These are phyloP conservation scores for Sepiola atlantica DNA, from an alignment of 2,888 invertebrate genomes.

Conservation along the genomic window DNA sequence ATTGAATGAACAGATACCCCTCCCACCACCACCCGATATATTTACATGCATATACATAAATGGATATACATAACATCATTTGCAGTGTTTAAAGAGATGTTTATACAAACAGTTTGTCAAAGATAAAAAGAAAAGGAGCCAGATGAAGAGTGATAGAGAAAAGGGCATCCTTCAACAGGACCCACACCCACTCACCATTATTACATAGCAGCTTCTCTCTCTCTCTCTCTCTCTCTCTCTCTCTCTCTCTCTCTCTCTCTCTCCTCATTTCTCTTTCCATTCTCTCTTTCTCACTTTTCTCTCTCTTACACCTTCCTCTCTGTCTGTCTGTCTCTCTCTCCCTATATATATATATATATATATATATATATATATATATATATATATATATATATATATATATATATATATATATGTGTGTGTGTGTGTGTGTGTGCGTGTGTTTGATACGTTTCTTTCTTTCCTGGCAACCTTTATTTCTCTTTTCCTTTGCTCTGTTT, in stretches of 20 bases:
- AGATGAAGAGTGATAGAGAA: not conserved
- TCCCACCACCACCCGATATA: not conserved
- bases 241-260: not conserved
- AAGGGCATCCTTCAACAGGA: not conserved
- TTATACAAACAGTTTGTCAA: not conserved
- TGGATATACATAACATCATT: not conserved
- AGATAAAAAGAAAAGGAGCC: not conserved
- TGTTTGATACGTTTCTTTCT: not conserved
- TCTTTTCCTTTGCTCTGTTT: not conserved
- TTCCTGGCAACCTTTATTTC: not conserved
- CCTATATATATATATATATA: too few species aligned
- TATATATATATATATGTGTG: too few species aligned
- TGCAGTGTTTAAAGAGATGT: not conserved
- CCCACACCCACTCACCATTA: not conserved
- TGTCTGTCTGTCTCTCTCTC: too few species aligned
- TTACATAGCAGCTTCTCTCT: not conserved
- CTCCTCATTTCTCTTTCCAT: too few species aligned
- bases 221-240: not conserved
- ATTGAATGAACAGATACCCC: not conserved
- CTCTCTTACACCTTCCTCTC: too few species aligned
- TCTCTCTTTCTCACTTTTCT: too few species aligned
- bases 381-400: too few species aligned
- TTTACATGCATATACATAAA: constrained; percentile 4
- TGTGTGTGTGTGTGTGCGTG: too few species aligned
- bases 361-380: too few species aligned